These are phyloP conservation scores for Astropecten irregularis DNA, from an alignment of 53 echinoderm and acorn worm species.

Conservation along the genomic window DNA sequence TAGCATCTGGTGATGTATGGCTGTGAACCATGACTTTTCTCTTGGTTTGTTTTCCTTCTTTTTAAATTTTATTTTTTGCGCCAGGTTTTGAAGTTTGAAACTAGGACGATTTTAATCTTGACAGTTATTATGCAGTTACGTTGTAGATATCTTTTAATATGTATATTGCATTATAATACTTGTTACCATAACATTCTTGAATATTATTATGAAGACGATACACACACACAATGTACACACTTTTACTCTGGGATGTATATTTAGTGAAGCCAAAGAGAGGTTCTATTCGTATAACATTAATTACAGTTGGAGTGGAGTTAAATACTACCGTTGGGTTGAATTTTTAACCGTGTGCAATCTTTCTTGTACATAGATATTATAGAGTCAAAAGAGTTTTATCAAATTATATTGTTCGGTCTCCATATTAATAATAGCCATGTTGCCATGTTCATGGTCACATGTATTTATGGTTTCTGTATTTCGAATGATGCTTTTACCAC, in stretches of 20 bases:
- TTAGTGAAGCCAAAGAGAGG: conserved; percentile 41
- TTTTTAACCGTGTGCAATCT: conserved; percentile 40
- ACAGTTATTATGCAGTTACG: conserved; percentile 44
- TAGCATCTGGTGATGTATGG: background rate
- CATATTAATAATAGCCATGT: background rate
- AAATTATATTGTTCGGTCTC: background rate
- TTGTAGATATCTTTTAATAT: conserved; percentile 45
- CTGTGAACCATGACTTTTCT: background rate
- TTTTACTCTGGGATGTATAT: conserved; percentile 34
- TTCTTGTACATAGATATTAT: conserved; percentile 28
- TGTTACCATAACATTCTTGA: conserved; percentile 20
- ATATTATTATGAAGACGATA: conserved; percentile 25
- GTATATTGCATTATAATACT: conserved; percentile 14
- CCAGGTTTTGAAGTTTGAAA: background rate
- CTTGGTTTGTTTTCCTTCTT: too few relatives aligned
- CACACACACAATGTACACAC: too few relatives aligned
- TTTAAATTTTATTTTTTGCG: background rate
- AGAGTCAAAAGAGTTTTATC: background rate
- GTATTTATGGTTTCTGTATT: conserved; percentile 34
- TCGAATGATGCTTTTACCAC: conserved; percentile 2
- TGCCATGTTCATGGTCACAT: conserved; percentile 1
- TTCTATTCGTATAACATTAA: background rate
- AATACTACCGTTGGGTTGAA: too few relatives aligned
- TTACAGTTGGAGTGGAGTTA: too few relatives aligned
- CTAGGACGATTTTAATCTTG: conserved; percentile 9